Conservation (phyloP, 2,113 vertebrate genomes). For the Pygathrix nemaeus region DNA sequence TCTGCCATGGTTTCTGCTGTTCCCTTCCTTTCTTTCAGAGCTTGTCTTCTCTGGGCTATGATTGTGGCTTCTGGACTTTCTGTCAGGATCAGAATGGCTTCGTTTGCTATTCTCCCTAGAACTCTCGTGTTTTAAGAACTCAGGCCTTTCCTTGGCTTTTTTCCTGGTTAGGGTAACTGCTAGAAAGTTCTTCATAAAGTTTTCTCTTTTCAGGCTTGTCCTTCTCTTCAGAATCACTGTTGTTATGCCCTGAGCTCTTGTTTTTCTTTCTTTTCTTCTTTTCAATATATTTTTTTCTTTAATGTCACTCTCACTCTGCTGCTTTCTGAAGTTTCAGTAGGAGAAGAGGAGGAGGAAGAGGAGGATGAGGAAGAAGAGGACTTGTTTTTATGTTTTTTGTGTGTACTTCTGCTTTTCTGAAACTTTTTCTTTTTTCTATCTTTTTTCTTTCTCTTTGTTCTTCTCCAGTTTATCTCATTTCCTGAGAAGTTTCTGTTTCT, state of each 20-base stretch:
- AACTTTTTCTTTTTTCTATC: slow-evolving; percentile 91
- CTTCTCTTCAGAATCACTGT: slow-evolving; percentile 84
- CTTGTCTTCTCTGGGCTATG: slow-evolving; percentile 75
- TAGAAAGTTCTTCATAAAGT: slow-evolving; percentile 79
- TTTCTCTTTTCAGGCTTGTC: slow-evolving; percentile 84
- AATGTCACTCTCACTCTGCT: slow-evolving; percentile 87
- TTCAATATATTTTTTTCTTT: slow-evolving; percentile 83
- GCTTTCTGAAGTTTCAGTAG: slow-evolving; percentile 85
- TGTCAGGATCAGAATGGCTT: slow-evolving; percentile 79
- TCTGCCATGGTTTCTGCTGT: slow-evolving; percentile 81
- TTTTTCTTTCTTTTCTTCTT: slow-evolving; percentile 88
- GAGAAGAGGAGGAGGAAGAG: slow-evolving; percentile 65
- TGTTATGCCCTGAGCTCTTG: slow-evolving; percentile 85
- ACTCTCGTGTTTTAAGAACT: slow-evolving; percentile 77
- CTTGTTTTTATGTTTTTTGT: slow-evolving; percentile 88
- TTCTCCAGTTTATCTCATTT: slow-evolving; percentile 97
- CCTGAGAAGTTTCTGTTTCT: slow-evolving; percentile 97
- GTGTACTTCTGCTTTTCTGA: slow-evolving; percentile 91
- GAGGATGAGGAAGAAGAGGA: background rate
- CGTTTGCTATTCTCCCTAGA: slow-evolving; percentile 77
- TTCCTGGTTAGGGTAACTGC: slow-evolving; percentile 82
- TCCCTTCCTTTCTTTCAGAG: slow-evolving; percentile 73
- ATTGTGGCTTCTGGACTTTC: slow-evolving; percentile 83
- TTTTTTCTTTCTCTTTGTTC: slow-evolving; percentile 87
- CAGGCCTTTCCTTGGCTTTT: slow-evolving; percentile 78